Conservation (phyloP, 2,113 vertebrate genomes). For the Sorex fumeus region DNA sequence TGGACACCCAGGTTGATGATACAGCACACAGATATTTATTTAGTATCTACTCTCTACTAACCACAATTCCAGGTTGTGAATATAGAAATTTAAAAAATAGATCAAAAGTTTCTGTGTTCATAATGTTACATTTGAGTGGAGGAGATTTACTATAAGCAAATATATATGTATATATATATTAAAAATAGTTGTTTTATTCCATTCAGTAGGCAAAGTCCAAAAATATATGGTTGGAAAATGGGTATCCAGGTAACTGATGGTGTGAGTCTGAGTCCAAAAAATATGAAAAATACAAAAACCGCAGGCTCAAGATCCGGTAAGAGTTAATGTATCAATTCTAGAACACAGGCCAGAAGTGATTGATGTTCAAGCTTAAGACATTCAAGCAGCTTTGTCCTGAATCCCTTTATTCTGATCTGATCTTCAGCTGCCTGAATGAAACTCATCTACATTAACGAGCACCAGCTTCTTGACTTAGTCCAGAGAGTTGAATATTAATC, state of each 20-base stretch:
- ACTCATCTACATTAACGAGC: background rate
- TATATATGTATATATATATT: background rate
- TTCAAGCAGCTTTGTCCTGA: background rate
- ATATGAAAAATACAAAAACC: background rate
- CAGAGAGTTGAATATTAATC: background rate
- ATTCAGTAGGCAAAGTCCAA: background rate
- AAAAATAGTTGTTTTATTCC: background rate
- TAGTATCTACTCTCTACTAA: background rate
- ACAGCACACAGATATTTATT: background rate
- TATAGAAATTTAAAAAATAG: background rate
- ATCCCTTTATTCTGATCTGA: background rate
- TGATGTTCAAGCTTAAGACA: background rate
- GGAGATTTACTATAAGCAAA: background rate
- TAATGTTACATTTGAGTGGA: background rate
- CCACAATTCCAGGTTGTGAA: constrained; percentile 5
- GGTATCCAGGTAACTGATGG: background rate
- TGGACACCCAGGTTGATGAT: background rate
- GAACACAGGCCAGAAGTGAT: background rate
- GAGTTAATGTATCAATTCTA: background rate
- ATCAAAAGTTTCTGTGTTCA: constrained; percentile 7
- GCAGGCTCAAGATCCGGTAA: background rate
- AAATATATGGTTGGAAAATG: background rate
- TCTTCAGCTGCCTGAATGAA: background rate
- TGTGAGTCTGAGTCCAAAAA: background rate
- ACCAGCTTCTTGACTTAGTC: background rate